Evolutionary conservation across 2,888 invertebrate genomes (phyloP).

Genomic region (Cynaeus angustus): DNA sequence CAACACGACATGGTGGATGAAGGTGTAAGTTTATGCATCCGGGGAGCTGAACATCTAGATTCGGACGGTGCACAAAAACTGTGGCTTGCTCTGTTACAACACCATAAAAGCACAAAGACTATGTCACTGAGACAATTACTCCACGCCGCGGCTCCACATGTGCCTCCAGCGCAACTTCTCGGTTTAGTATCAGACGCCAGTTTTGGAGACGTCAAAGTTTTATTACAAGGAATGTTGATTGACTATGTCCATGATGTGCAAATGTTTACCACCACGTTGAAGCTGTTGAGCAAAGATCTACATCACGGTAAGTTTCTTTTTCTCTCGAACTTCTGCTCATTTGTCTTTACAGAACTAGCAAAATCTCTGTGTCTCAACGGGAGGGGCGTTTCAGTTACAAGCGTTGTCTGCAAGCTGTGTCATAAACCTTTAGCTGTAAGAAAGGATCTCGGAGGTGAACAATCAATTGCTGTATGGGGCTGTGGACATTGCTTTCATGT

Average conservation of each 20-base stretch:
- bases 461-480: constrained; percentile 65
- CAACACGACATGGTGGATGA: constrained; percentile 67
- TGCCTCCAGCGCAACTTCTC: constrained; percentile 75
- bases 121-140: constrained; percentile 72
- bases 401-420: constrained; percentile 65
- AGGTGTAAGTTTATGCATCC: constrained; percentile 70
- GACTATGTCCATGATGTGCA: constrained; percentile 86
- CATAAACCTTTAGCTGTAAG: constrained; percentile 62
- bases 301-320: constrained; percentile 71
- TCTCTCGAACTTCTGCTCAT: neutral
- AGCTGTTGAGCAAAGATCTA: constrained; percentile 80
- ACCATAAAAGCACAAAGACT: constrained; percentile 68
- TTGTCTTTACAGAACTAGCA: constrained; percentile 66
- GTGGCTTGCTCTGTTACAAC: constrained; percentile 73
- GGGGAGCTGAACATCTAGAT: constrained; percentile 71
- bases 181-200: constrained; percentile 76
- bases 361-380: constrained; percentile 64
- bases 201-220: constrained; percentile 77
- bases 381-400: constrained; percentile 65
- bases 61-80: constrained; percentile 71
- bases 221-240: constrained; percentile 80
- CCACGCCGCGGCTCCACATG: constrained; percentile 75
- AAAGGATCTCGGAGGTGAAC: constrained; percentile 59
- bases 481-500: constrained; percentile 69
- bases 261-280: constrained; percentile 80